Base-by-base conservation (phyloP, 2,797 vertebrate species). In the Eremophila alpestris region DNA sequence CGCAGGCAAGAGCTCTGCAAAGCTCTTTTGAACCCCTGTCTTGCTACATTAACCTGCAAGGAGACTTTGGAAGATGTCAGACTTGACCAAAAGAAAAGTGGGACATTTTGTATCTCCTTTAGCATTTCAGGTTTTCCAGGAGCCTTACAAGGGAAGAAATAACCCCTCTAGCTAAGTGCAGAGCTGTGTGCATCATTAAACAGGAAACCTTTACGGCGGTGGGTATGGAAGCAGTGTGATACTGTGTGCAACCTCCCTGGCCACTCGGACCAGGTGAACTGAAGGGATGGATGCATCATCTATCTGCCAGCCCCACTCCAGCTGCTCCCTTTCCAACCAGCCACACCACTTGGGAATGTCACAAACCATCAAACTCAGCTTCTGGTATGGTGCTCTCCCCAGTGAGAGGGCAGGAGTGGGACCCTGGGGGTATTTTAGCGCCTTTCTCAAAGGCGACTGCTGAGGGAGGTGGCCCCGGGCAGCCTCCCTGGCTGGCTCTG, bases 171-270 rank as follows among this genome's bases (percentile, higher is more conserved):
- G 45, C 41, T 64, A 29, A 78, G 43, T 45, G 11, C 4, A 3
- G 49, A 73, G 69, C 2, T 1, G 7, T 2, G 4, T 29, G n/a
- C 23, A 11, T 76, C 32, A 13, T 41, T 49, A 5, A 36, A 5
- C 17, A 55, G 49, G 45, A 67, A 52, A n/a, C 7, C 21, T 71
- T 78, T 30, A 15, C 0, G 3, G 64, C 24, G 56, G 17, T 40
- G 52, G 34, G 10, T 40, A 27, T 16, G 71, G 70, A 45, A 46
- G 17, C 41, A 20, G 20, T 0, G 1, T 1, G 10, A 16, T 38
- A 21, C 52, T 24, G 26, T 34, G 10, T 1, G 3, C 22, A 1
- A 0, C 64, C 23, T 83, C 13, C 45, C 34, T 0, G 1, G 49
- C 74, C 2, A 0, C 22, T 13, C 56, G 32, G 34, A 26, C 0